Evolutionary conservation across 2,888 invertebrate genomes (phyloP).

Genomic region (Diarsia rubi): DNA sequence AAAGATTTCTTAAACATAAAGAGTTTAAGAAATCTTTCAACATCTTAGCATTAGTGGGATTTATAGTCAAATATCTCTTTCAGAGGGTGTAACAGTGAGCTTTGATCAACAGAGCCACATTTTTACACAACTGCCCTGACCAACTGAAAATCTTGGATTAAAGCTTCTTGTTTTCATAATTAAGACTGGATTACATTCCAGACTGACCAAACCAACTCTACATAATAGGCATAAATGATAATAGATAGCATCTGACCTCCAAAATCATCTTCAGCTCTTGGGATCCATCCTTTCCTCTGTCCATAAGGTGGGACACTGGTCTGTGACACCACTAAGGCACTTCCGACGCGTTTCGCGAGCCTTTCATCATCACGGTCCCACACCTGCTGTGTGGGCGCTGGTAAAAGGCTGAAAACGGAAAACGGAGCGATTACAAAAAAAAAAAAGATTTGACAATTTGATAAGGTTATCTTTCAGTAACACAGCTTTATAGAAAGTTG

Average conservation of each 20-base stretch:
- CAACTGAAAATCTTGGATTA: background rate
- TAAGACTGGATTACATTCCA: background rate
- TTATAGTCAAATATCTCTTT: background rate
- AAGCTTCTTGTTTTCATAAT: background rate
- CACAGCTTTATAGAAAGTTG: background rate
- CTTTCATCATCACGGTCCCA: conserved; percentile 97
- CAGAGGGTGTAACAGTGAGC: no score
- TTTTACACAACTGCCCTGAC: background rate
- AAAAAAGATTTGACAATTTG: conserved; percentile 27
- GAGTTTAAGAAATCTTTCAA: no score
- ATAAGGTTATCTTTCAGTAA: conserved; percentile 36
- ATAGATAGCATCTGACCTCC: conserved; percentile 82
- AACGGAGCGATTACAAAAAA: background rate
- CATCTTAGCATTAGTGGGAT: background rate
- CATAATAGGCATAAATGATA: background rate
- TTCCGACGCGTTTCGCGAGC: conserved; percentile 89
- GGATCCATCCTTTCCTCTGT: conserved; percentile 98
- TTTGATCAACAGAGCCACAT: background rate
- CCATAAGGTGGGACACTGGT: conserved; percentile 98
- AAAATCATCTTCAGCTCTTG: conserved; percentile 94
- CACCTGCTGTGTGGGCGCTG: conserved; percentile 96
- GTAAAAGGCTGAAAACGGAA: conserved; percentile 93
- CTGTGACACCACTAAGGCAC: conserved; percentile 94
- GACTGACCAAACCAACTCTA: background rate
- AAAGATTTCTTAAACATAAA: background rate